Conservation (phyloP, 2,797 vertebrate genomes). For the Gymnodraco acuticeps region DNA sequence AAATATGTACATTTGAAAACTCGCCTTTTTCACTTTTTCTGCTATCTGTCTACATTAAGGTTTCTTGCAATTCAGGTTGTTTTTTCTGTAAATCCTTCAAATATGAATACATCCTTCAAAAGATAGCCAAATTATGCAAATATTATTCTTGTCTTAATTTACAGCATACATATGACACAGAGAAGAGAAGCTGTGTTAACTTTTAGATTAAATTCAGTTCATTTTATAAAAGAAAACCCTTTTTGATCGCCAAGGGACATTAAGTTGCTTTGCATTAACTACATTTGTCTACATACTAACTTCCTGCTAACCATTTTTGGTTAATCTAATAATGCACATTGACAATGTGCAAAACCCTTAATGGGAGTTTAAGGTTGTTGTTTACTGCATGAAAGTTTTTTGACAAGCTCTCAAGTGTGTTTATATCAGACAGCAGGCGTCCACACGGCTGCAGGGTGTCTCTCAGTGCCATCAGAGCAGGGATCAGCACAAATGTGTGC, state of each 20-base stretch:
- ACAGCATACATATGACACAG: no score
- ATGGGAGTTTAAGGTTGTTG: constrained; percentile 18
- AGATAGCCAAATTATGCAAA: background rate
- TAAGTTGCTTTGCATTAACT: background rate
- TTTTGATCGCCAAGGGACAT: background rate
- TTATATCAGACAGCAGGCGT: constrained; percentile 46
- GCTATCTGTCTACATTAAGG: background rate
- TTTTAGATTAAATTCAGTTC: no score
- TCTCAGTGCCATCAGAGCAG: constrained; percentile 55
- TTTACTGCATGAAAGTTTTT: constrained; percentile 31
- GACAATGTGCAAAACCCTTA: background rate
- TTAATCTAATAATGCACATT: background rate
- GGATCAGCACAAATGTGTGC: constrained; percentile 63
- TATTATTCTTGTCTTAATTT: no score
- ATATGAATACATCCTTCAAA: background rate
- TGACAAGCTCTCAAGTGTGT: constrained; percentile 35
- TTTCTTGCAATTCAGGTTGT: background rate
- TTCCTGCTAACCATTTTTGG: background rate
- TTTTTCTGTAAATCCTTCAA: background rate
- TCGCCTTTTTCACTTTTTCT: background rate
- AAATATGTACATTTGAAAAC: background rate
- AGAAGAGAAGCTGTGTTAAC: no score
- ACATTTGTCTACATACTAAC: background rate
- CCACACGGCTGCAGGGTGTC: constrained; percentile 35
- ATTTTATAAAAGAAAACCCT: background rate